phyloP scores from a whole-genome alignment of 30 jellyfish, hydroid and myxozoan species.

The Aurelia sp. region DNA sequence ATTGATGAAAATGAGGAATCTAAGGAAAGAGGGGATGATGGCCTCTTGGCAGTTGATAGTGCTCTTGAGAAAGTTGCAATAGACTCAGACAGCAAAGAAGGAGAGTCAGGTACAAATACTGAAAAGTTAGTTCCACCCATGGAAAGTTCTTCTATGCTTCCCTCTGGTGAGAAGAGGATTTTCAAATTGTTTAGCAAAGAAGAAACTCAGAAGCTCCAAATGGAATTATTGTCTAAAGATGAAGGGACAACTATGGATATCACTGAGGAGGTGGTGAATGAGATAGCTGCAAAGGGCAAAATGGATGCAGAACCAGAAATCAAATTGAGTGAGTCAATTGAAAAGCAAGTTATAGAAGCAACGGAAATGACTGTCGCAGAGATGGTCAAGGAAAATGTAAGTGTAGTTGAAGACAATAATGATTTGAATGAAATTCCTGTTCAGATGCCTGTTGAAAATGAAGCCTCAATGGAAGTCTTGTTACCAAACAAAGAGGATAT shows the following conservation, averaged over 20 bases:
- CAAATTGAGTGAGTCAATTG: no score
- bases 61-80: neutral
- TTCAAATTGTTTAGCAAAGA: constrained; percentile 52
- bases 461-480: no score
- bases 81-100: constrained; percentile 3
- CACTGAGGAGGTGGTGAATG: neutral
- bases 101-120: neutral
- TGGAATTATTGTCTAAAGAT: constrained; percentile 23
- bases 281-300: constrained; percentile 1
- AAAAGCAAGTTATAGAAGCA: no score
- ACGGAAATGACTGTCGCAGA: no score
- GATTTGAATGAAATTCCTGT: no score
- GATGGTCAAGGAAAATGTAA: no score
- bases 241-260: neutral
- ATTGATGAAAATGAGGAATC: neutral
- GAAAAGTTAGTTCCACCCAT: neutral
- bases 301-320: no score
- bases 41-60: neutral
- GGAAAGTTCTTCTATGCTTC: neutral
- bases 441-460: no score
- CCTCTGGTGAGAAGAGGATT: constrained; percentile 29
- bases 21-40: neutral
- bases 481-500: neutral
- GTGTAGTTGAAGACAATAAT: no score
- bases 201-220: constrained; percentile 29